Evolutionary conservation across 1,140 invertebrate species (phyloP).

Genomic region (Oryctes rhinoceros): DNA sequence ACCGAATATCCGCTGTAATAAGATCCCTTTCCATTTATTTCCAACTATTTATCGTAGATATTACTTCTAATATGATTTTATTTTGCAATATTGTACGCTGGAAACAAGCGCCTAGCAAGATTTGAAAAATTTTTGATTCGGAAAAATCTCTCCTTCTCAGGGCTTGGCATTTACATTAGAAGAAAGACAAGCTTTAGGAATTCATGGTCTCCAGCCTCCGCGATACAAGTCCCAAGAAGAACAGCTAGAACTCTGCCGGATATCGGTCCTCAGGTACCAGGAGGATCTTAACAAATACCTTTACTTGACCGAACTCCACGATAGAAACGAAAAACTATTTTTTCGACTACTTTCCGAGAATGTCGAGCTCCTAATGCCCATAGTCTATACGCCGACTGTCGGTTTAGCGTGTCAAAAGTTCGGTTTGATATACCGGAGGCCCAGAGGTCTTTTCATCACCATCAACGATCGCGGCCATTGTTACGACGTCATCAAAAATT

Average conservation of each 20-base stretch:
- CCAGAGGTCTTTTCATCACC: slow-evolving; percentile 94
- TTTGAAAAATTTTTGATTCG: not conserved
- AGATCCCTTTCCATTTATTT: too few relatives aligned
- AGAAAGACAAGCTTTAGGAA: slow-evolving; percentile 90
- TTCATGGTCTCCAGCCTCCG: slow-evolving; percentile 92
- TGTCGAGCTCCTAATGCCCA: slow-evolving; percentile 86
- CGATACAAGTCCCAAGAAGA: slow-evolving; percentile 93
- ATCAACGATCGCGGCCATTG: slow-evolving; percentile 95
- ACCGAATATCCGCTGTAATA: too few relatives aligned
- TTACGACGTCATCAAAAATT: slow-evolving; percentile 84
- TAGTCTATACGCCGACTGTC: slow-evolving; percentile 94
- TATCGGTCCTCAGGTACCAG: slow-evolving; percentile 85
- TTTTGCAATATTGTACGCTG: too few relatives aligned
- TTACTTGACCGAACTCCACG: slow-evolving; percentile 83
- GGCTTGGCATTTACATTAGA: slow-evolving; percentile 91
- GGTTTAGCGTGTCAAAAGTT: slow-evolving; percentile 95
- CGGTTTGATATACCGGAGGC: slow-evolving; percentile 90
- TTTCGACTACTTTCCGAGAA: slow-evolving; percentile 91
- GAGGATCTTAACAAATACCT: slow-evolving; percentile 92
- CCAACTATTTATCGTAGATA: too few relatives aligned
- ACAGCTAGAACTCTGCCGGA: slow-evolving; percentile 87
- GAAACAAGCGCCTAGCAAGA: not conserved
- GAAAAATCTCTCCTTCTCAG: slow-evolving; percentile 62
- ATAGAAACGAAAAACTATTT: slow-evolving; percentile 91
- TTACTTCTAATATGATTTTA: too few relatives aligned